Evolutionary conservation across 2,113 vertebrate genomes (phyloP).

Genomic region (Corythoichthys haematopterus): DNA sequence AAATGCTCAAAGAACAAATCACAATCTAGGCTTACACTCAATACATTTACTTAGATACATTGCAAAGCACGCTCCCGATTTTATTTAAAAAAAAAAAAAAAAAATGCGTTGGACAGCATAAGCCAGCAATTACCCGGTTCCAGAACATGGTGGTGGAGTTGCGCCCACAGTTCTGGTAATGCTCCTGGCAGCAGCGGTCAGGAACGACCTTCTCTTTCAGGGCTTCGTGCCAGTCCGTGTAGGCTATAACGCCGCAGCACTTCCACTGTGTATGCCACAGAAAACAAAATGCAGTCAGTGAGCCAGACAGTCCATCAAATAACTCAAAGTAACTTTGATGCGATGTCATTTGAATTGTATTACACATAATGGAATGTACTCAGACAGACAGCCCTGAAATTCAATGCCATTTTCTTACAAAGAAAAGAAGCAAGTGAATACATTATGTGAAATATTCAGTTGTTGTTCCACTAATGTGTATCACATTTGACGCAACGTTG

Average conservation of each 20-base stretch:
- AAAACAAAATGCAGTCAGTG: slow-evolving; percentile 1
- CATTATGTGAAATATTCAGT: slow-evolving; percentile 37
- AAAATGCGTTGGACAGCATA: background rate
- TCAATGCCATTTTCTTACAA: slow-evolving; percentile 27
- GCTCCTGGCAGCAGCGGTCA: slow-evolving; percentile 93
- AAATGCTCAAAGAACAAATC: background rate
- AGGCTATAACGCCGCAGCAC: slow-evolving; percentile 91
- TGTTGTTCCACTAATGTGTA: slow-evolving; percentile 1
- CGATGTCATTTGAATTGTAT: slow-evolving; percentile 16
- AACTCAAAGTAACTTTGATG: slow-evolving; percentile 20
- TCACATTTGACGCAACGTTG: background rate
- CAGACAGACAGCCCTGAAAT: slow-evolving; percentile 9
- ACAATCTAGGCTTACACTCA: background rate
- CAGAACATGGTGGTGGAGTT: slow-evolving; percentile 86
- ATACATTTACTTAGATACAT: too few species aligned
- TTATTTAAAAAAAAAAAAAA: background rate
- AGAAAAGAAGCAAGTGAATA: slow-evolving; percentile 12
- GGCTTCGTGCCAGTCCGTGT: slow-evolving; percentile 89
- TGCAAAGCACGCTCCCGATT: background rate
- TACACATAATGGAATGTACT: slow-evolving; percentile 11
- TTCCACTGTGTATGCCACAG: slow-evolving; percentile 78
- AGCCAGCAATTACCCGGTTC: slow-evolving; percentile 77
- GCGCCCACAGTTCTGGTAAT: slow-evolving; percentile 89
- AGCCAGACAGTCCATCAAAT: slow-evolving; percentile 1
- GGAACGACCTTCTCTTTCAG: slow-evolving; percentile 88